These are phyloP conservation scores for Macrochelys suwanniensis DNA, from an alignment of 2,797 vertebrate genomes.

Conservation along the genomic window DNA sequence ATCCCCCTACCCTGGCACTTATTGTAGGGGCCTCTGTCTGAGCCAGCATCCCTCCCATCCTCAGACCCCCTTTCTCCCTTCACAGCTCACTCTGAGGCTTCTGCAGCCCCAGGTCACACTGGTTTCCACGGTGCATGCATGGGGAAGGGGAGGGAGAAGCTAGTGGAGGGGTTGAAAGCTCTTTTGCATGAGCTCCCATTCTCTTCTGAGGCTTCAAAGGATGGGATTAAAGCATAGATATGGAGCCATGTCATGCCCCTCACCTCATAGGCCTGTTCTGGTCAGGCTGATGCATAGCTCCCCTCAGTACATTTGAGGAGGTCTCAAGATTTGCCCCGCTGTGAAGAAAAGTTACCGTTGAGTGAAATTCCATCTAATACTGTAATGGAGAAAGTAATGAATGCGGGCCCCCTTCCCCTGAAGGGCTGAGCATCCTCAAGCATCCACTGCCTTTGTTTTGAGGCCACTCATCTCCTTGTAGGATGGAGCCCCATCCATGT, in stretches of 20 bases:
- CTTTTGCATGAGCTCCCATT: background rate
- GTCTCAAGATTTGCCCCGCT: background rate
- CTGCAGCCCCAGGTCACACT: background rate
- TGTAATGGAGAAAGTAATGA: background rate
- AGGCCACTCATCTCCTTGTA: background rate
- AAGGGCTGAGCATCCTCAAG: background rate
- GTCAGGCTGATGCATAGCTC: background rate
- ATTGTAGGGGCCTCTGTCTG: background rate
- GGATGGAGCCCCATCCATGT: background rate
- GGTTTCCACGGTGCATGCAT: background rate
- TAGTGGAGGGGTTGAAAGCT: background rate
- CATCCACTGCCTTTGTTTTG: background rate
- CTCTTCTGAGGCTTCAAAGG: background rate
- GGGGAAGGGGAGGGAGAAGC: background rate
- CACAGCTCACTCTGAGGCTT: background rate
- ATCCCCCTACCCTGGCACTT: background rate
- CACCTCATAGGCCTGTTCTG: background rate
- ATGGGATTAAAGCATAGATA: background rate
- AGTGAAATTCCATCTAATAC: background rate
- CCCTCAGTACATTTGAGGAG: background rate
- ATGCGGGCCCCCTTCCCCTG: background rate
- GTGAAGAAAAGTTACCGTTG: background rate
- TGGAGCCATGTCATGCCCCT: background rate
- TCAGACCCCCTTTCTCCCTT: background rate
- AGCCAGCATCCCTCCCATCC: background rate